These are phyloP conservation scores for Nothoprocta perdicaria DNA, from an alignment of 2,113 vertebrate genomes.

Conservation along the genomic window DNA sequence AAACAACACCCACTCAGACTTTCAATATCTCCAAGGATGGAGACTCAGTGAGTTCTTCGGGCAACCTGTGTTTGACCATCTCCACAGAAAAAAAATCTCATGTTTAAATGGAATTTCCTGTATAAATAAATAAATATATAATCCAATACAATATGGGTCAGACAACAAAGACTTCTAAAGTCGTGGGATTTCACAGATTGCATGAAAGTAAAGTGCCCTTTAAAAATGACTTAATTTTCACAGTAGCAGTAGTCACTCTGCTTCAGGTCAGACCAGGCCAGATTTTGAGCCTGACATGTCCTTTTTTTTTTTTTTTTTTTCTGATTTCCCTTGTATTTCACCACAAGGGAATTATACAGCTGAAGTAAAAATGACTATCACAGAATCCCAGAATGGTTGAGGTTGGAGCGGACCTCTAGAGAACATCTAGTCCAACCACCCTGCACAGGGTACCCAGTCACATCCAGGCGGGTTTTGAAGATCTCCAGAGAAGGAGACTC, in stretches of 20 bases:
- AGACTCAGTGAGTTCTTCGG: not conserved
- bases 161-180: not conserved
- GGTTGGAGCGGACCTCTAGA: no score
- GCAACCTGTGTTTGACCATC: not conserved
- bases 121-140: not conserved
- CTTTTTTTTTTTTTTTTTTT: not conserved
- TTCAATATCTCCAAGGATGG: not conserved
- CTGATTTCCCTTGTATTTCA: not conserved
- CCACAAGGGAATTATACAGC: not conserved
- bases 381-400: no score
- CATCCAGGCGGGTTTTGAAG: no score
- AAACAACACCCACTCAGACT: not conserved
- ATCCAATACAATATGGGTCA: not conserved
- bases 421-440: no score
- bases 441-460: no score
- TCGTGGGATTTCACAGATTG: not conserved
- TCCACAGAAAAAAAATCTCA: not conserved
- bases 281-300: not conserved
- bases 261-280: not conserved
- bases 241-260: not conserved
- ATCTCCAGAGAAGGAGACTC: no score
- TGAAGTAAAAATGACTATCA: not conserved
- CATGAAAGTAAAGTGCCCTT: not conserved
- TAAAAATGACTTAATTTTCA: not conserved
- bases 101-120: not conserved